Percentiles rank a stretch among this genome's conserved stretches.
phyloP scores from a whole-genome alignment of 1,140 invertebrate species.

The Diabrotica undecimpunctata region DNA sequence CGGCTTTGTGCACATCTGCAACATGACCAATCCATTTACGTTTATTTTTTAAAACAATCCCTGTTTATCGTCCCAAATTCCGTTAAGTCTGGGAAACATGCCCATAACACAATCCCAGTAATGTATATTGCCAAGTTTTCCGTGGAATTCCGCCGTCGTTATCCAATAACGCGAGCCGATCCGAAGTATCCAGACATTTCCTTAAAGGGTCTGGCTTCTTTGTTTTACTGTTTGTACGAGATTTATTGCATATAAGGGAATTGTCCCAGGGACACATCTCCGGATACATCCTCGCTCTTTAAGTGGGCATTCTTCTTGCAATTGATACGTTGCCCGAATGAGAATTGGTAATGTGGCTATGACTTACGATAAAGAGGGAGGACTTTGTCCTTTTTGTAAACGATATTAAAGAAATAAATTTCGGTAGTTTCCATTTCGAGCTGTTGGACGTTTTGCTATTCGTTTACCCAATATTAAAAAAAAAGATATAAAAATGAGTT shows the following conservation, averaged over 20 bases:
- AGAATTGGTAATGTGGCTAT: slow-evolving; percentile 10
- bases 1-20: too few species aligned
- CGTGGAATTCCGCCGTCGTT: neutral
- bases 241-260: slow-evolving; percentile 16
- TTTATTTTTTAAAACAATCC: too few species aligned
- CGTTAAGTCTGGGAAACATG: too few species aligned
- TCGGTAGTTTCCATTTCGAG: too few species aligned
- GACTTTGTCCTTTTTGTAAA: too few species aligned
- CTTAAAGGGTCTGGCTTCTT: slow-evolving; percentile 5
- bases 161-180: slow-evolving; percentile 6
- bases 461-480: too few species aligned
- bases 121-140: neutral
- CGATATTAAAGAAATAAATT: too few species aligned
- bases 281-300: neutral
- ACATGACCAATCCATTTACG: too few species aligned
- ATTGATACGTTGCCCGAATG: slow-evolving; percentile 11
- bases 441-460: too few species aligned
- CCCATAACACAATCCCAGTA: too few species aligned
- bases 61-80: too few species aligned
- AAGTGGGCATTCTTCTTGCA: slow-evolving; percentile 7
- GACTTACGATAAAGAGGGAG: neutral
- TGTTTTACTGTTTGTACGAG: slow-evolving; percentile 5
- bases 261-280: slow-evolving; percentile 2
- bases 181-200: neutral
- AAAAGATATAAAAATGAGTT: too few species aligned